Base-by-base conservation (phyloP, 2,888 invertebrate species). In the Brenthis ino region DNA sequence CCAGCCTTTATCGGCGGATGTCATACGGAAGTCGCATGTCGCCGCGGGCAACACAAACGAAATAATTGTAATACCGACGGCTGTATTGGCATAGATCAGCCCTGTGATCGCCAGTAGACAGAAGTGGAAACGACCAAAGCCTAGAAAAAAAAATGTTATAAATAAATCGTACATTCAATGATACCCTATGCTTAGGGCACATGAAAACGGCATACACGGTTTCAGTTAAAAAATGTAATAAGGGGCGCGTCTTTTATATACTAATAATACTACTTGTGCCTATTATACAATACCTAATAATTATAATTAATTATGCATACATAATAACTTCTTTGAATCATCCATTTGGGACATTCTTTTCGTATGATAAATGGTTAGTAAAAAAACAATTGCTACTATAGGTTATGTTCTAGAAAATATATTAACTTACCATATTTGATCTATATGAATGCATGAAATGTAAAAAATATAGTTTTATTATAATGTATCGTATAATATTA, bases 31-130 rank as follows among this genome's bases (percentile, higher is more conserved):
- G 88, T 96, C 96, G 89, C 96, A 96, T 83, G 96, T 95, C 61
- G 97, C 97, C 5, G 97, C 95, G 6, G 97, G 97, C 69, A 98
- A 87, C 69, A 97, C 95, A 83, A 97, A 97, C 56, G 97, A 97
- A 72, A 97, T 94, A 76, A 95, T 96, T 63, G 96, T 96, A 79
- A 96, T 95, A 48, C 96, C 97, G 74, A 97, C 94, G 67, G 97
- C 97, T 57, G 97, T 96, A 90, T 97, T 96, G 76, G 96, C 93
- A 84, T 97, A 97, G 74, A 97, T 97, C 81, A 97, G 91, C 28
- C 97, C 97, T 79, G 96, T 95, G 85, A 97, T 87, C 68, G 96
- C 93, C 84, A 97, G 87, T 76, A 97, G 90, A 77, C 95, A 94
- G 82, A 95, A 95, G 85, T 97, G 97, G 89, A 97, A 97, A 83